These are phyloP conservation scores for Drosophila fungiperda DNA, from an alignment of 2,888 invertebrate genomes.

Conservation along the genomic window DNA sequence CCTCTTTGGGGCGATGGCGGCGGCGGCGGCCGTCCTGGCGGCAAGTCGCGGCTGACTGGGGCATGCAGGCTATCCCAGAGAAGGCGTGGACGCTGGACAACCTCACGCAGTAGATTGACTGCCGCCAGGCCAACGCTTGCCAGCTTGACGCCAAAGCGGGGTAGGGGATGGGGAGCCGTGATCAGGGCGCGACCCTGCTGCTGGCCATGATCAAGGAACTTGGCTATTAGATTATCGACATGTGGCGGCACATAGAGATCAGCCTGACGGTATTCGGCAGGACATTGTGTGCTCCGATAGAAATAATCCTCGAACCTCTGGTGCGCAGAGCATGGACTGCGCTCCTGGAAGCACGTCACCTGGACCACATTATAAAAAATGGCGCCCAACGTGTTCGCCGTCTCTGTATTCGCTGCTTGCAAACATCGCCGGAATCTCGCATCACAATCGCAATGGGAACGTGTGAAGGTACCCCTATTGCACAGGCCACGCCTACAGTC, in stretches of 20 bases:
- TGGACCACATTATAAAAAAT: constrained; percentile 91
- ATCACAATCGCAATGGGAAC: constrained; percentile 92
- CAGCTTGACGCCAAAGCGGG: constrained; percentile 81
- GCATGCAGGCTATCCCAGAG: constrained; percentile 75
- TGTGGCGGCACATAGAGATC: constrained; percentile 83
- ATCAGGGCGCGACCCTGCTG: constrained; percentile 65
- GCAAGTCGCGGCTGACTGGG: constrained; percentile 68
- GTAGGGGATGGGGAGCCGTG: constrained; percentile 62
- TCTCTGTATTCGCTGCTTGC: constrained; percentile 88
- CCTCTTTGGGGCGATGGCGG: constrained; percentile 23
- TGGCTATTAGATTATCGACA: constrained; percentile 79
- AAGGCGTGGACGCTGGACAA: constrained; percentile 72
- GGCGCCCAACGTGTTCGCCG: constrained; percentile 90
- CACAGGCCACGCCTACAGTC: constrained; percentile 88
- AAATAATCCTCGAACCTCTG: constrained; percentile 86
- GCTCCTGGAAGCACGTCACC: constrained; percentile 89
- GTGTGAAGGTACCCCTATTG: constrained; percentile 89
- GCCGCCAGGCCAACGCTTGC: constrained; percentile 84
- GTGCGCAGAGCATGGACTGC: constrained; percentile 88
- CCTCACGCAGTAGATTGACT: constrained; percentile 82
- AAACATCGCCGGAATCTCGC: constrained; percentile 89
- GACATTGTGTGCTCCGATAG: constrained; percentile 72
- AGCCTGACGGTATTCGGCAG: constrained; percentile 78
- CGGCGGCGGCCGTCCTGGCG: constrained; percentile 35
- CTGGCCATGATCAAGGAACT: constrained; percentile 66